A percentile compares a stretch with the other conserved stretches of the same genome.
Conservation (phyloP, 2,113 vertebrate species). For the Rutilus rutilus region DNA sequence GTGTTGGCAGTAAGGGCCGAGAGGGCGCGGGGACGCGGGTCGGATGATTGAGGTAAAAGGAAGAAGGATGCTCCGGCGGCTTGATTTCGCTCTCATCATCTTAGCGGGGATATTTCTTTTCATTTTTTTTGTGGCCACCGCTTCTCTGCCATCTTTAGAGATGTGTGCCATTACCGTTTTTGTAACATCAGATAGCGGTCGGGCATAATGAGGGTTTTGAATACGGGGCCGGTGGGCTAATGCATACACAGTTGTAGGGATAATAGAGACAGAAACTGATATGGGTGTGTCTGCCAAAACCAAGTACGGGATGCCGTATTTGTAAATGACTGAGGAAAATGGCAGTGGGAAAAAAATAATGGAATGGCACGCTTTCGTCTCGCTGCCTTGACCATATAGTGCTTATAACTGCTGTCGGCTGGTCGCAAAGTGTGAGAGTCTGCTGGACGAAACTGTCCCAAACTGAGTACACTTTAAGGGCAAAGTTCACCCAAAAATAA, state of each 20-base stretch:
- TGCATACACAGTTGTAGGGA: slow-evolving; percentile 77
- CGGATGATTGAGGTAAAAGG: slow-evolving; percentile 37
- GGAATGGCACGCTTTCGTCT: not conserved
- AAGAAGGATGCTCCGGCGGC: slow-evolving; percentile 33
- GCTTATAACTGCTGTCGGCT: not conserved
- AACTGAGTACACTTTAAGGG: not conserved
- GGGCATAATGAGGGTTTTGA: slow-evolving; percentile 89
- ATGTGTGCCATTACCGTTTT: slow-evolving; percentile 83
- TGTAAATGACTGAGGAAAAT: slow-evolving; percentile 58
- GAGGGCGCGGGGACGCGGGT: not conserved
- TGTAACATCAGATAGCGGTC: slow-evolving; percentile 86
- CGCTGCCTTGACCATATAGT: not conserved
- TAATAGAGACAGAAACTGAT: slow-evolving; percentile 78
- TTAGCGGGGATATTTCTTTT: slow-evolving; percentile 84
- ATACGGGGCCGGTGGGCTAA: slow-evolving; percentile 84
- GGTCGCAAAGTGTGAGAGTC: not conserved
- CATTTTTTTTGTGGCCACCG: slow-evolving; percentile 77
- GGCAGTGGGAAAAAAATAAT: slow-evolving; percentile 53
- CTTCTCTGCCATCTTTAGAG: slow-evolving; percentile 86
- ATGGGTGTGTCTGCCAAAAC: slow-evolving; percentile 79
- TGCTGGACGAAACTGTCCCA: not conserved
- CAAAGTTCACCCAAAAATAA: not conserved
- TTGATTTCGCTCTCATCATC: slow-evolving; percentile 88
- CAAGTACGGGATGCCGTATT: slow-evolving; percentile 76
- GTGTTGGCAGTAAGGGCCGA: slow-evolving; percentile 32